These are phyloP conservation scores for Aix galericulata DNA, from an alignment of 2,113 vertebrate species.

Conservation along the genomic window DNA sequence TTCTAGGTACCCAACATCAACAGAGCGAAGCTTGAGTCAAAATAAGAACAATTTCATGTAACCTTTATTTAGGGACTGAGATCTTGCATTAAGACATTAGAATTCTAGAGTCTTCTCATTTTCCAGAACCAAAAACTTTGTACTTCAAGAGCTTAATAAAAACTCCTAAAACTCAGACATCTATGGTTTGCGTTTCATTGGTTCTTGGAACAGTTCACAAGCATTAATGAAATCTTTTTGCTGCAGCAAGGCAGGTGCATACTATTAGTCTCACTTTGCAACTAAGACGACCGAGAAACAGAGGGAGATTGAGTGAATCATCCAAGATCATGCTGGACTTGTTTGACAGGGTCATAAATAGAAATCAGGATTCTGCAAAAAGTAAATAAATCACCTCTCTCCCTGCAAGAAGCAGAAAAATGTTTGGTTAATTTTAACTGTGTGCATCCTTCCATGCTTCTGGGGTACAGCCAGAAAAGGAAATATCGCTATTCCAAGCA, in stretches of 20 bases:
- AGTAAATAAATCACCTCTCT: background rate
- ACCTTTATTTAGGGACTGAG: background rate
- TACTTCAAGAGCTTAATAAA: background rate
- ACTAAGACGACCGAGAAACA: background rate
- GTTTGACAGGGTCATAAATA: slow-evolving; percentile 5
- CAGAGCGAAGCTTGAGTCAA: background rate
- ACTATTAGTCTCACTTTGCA: background rate
- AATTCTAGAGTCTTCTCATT: background rate
- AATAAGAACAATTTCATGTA: background rate
- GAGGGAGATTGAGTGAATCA: background rate
- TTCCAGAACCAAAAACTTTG: background rate
- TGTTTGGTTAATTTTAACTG: background rate
- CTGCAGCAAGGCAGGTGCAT: background rate
- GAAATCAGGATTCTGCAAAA: background rate
- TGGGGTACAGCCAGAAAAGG: background rate
- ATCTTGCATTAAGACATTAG: background rate
- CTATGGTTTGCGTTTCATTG: background rate
- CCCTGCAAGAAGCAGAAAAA: background rate
- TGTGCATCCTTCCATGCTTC: background rate
- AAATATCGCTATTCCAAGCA: background rate
- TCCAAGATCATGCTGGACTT: background rate
- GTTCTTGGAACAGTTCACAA: background rate
- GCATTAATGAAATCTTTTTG: background rate
- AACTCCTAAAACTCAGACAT: background rate
- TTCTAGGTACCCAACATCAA: background rate